A percentile compares a stretch with the other conserved stretches of the same genome.
These are phyloP conservation scores for Chrysogorgia sp. DNA, from an alignment of 92 coral and sea anemone species.

Conservation along the genomic window DNA sequence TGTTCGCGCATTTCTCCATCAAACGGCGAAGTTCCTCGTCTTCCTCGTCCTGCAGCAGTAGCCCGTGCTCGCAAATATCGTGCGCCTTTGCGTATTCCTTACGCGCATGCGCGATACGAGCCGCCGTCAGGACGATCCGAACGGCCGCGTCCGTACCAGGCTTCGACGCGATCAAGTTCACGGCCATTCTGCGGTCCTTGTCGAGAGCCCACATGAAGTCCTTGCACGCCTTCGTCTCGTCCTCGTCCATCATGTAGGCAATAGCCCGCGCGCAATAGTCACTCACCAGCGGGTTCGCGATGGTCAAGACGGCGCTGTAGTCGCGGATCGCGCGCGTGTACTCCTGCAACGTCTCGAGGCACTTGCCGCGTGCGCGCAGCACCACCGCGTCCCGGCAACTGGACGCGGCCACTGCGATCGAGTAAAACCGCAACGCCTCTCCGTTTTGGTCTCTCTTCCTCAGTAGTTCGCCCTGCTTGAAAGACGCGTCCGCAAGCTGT, in stretches of 20 bases:
- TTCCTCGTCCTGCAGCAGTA: constrained; percentile 67
- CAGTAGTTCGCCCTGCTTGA: constrained; percentile 62
- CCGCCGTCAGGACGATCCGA: constrained; percentile 60
- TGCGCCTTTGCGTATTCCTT: constrained; percentile 67
- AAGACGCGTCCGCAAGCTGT: constrained; percentile 59
- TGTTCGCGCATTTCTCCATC: constrained; percentile 69
- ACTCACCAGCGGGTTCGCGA: constrained; percentile 65
- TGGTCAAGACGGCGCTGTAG: constrained; percentile 70
- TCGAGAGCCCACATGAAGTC: constrained; percentile 78
- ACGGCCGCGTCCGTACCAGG: constrained; percentile 70
- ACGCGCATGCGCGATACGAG: constrained; percentile 56
- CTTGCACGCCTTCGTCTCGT: constrained; percentile 66
- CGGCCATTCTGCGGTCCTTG: constrained; percentile 70
- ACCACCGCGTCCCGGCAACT: constrained; percentile 66
- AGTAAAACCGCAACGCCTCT: constrained; percentile 66
- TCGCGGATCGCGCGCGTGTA: constrained; percentile 80
- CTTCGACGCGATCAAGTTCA: constrained; percentile 68
- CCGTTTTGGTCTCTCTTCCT: constrained; percentile 50
- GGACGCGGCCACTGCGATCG: constrained; percentile 70
- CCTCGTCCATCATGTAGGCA: constrained; percentile 71
- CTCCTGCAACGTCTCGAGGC: constrained; percentile 65
- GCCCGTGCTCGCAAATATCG: constrained; percentile 68
- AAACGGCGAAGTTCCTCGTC: constrained; percentile 66
- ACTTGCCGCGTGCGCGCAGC: constrained; percentile 90
- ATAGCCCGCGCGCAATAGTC: constrained; percentile 87